Percentiles rank a stretch among this genome's conserved stretches.
Evolutionary conservation across 2,888 invertebrate species (phyloP).

Genomic region (Pseudococcus longispinus): DNA sequence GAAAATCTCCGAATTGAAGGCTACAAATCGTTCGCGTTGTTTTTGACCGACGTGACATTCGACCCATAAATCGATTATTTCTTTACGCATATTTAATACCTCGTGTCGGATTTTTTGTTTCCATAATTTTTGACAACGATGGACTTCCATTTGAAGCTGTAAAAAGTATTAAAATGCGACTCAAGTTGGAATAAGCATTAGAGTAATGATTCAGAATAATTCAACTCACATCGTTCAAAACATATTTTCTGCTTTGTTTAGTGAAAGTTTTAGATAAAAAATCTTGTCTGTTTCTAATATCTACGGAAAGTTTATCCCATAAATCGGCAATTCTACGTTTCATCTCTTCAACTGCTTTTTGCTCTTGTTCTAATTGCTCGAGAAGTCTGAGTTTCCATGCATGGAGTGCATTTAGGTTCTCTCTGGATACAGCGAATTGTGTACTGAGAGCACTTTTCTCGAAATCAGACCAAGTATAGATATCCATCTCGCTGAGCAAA

Average conservation of each 20-base stretch:
- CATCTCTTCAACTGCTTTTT: background rate
- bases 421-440: background rate
- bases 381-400: background rate
- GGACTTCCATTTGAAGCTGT: slow-evolving; percentile 8
- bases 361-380: background rate
- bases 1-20: slow-evolving; percentile 8
- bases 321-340: background rate
- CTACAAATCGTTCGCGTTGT: background rate
- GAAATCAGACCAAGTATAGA: slow-evolving; percentile 21
- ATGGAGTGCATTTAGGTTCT: background rate
- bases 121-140: slow-evolving; percentile 10
- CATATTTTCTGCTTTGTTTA: background rate
- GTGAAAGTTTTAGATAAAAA: slow-evolving; percentile 12
- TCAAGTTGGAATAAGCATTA: too few relatives aligned
- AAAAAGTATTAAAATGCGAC: too few relatives aligned
- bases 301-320: slow-evolving; percentile 14
- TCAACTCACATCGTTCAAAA: background rate
- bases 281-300: background rate
- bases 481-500: slow-evolving; percentile 19
- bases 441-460: background rate
- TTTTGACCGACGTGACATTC: background rate
- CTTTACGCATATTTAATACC: background rate
- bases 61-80: slow-evolving; percentile 21
- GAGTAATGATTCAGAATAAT: background rate
- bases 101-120: background rate